Evolutionary conservation across 2,113 vertebrate genomes (phyloP), one percentile per base, ranked within the genome.

Genomic region (Vulpes ferrilata): DNA sequence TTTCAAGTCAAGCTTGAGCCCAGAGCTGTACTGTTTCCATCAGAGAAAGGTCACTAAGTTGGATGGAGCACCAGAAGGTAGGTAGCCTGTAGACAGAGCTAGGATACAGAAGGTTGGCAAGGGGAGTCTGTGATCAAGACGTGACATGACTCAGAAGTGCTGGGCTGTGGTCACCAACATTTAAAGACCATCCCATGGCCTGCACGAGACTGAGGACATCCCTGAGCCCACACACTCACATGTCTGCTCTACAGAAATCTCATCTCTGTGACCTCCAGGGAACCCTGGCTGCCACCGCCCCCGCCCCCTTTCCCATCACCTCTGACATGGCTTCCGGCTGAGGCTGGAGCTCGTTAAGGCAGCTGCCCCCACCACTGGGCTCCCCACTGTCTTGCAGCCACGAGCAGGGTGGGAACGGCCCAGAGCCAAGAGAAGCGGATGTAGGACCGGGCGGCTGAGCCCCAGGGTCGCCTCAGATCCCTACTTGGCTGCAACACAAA

Each of bases 391-490:
- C 83, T 19, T 0, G 4, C 23, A 23, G 74, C 95, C 79, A 25
- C 1, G 23, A 57, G 92, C 57, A 27, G 93, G 90, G 25, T 96
- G 94, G 87, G 89, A 92, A 90, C 25, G 43, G 81, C 79, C 90
- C 87, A 6, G 32, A 73, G 96, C 97, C 95, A 87, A 74, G 76
- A 93, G 93, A 38, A 88, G 32, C 53, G 23, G 97, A 94, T 95
- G 88, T 32, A 32, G 20, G 79, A 69, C 20, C 6, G 43, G 35
- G 43, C 12, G 1, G 82, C 92, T 30, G 5, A 76, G 64, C 62
- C 74, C 93, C 59, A 1, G n/a, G 95, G 80, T 93, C 79, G 32
- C 85, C 88, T 97, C 89, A 87, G 95, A 95, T 80, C 95, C 84
- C 83, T 35, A 22, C 38, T 53, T 74, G 67, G 9, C 89, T 16